Evolutionary conservation across 2,888 invertebrate genomes (phyloP), one percentile per base, ranked within the genome.

Genomic region (Papilio elwesi): DNA sequence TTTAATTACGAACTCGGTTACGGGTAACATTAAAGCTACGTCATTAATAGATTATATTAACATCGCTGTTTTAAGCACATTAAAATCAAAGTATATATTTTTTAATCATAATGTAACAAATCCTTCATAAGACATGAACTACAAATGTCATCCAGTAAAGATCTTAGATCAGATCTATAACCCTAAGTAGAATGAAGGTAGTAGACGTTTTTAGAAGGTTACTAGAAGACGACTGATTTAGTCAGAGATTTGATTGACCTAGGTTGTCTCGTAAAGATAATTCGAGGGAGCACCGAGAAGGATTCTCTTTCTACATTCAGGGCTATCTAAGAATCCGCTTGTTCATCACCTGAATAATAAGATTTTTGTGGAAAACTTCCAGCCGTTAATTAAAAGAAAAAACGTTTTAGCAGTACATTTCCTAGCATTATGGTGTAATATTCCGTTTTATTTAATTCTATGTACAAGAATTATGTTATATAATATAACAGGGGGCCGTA

Each of bases 1-100:
- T 48, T 63, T 64, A 26, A 64, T 26, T 13, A 36, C 16, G 12
- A 48, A 48, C 16, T 8, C 13, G 48, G 48, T 63, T 16, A 26
- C 38, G 43, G 43, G 43, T 43, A 38, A 59, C 38, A 59, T 62
- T 38, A 59, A 59, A 38, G 43, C 43, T 62, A 62, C 13, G 57
- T 62, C n/a, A 62, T 43, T 59, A 59, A 43, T 59, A 15, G 15
- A 62, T 62, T 62, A 43, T 43, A n/a, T n/a, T 43, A 43, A 59
- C 4, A 55, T 11, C 5, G 12, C 13, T 57, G 15, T 15, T 62
- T 62, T n/a, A 62, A 43, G 6, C 9, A 43, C 11, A 43, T 38
- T 43, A 6, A 59, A 43, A n/a, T 10, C 7, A 62, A 59, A 36
- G 12, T 53, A 26, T 53, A 26, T 48, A 55, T 10, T 55, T 26